Evolutionary conservation across 1,140 invertebrate species (phyloP).

Genomic region (Penaeus indicus): DNA sequence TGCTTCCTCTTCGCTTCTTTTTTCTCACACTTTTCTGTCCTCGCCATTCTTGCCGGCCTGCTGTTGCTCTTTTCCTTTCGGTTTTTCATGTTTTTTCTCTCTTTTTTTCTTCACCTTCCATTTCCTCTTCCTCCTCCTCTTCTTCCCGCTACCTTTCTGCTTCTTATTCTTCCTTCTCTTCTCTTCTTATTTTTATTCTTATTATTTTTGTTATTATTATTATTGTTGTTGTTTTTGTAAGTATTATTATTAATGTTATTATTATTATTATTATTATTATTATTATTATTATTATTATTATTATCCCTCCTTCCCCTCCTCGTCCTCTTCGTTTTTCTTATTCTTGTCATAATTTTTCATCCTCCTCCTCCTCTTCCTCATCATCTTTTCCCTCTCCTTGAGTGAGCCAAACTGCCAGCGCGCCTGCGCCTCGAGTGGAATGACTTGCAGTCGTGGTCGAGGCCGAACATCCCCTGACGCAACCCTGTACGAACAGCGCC

Average conservation of each 20-base stretch:
- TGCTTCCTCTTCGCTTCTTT: no score
- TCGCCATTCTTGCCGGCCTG: not conserved
- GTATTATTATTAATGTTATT: not conserved
- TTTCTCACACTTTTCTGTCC: not conserved
- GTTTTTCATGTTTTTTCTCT: not conserved
- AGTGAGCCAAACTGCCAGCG: no score
- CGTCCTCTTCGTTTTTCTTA: not conserved
- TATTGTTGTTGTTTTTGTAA: no score
- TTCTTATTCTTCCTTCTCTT: not conserved
- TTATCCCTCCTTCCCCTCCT: constrained; percentile 1
- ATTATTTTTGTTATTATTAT: no score
- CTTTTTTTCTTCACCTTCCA: not conserved
- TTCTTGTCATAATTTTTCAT: not conserved
- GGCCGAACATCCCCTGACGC: no score
- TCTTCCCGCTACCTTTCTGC: not conserved
- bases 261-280: not conserved
- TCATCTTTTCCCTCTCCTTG: not conserved
- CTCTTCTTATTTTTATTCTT: not conserved
- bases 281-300: not conserved
- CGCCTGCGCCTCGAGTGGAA: no score
- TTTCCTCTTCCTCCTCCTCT: not conserved
- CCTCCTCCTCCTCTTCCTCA: not conserved
- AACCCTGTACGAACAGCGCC: no score
- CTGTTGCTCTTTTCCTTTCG: not conserved
- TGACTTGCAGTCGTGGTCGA: no score